phyloP scores from a whole-genome alignment of 2,113 vertebrate genomes.

The Todiramphus chloris region DNA sequence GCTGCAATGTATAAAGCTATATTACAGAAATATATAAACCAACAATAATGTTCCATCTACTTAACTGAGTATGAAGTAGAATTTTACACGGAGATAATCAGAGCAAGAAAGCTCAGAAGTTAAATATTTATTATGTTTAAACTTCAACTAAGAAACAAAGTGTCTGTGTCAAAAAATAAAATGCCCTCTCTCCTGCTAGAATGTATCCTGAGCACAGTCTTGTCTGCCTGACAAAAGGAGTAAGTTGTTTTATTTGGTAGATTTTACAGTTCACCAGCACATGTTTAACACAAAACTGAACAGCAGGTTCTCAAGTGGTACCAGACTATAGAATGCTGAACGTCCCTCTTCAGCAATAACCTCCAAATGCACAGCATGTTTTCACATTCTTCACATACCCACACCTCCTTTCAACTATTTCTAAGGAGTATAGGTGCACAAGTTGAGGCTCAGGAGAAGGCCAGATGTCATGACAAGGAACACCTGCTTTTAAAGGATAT shows the following conservation, averaged over 20 bases:
- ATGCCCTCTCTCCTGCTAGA: background rate
- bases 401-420: background rate
- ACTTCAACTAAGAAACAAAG: background rate
- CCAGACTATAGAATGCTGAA: background rate
- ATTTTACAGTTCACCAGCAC: background rate
- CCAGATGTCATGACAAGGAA: background rate
- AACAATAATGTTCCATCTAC: background rate
- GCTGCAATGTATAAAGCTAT: background rate
- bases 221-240: background rate
- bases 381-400: background rate
- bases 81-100: slow-evolving; percentile 15
- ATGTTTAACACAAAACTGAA: background rate
- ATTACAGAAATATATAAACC: background rate
- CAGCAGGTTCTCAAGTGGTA: background rate
- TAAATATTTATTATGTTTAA: slow-evolving; percentile 37
- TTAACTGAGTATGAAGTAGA: slow-evolving; percentile 2
- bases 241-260: background rate
- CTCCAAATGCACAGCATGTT: background rate
- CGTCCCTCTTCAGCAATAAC: background rate
- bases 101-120: slow-evolving; percentile 29
- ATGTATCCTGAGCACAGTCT: background rate
- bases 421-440: background rate
- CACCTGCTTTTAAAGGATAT: background rate
- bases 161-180: background rate
- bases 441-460: background rate